Conservation (phyloP, 2,888 invertebrate species). For the Xestia rhomboidea region DNA sequence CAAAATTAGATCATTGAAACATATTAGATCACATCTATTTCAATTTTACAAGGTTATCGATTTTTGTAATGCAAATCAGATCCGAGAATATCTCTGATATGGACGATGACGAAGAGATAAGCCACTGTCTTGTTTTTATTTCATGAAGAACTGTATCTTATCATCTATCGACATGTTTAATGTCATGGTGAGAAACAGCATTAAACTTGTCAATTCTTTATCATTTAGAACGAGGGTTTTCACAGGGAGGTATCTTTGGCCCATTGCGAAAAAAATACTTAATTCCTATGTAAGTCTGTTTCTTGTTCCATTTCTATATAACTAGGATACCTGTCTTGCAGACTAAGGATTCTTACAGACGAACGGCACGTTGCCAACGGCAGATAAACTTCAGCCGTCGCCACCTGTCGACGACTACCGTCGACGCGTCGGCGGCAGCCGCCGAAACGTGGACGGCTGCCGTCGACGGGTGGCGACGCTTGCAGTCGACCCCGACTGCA, state of each 20-base stretch:
- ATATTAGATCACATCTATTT: conserved; percentile 21
- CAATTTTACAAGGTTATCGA: conserved; percentile 29
- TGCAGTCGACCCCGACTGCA: too few species aligned
- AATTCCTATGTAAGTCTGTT: not conserved
- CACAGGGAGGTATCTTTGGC: not conserved
- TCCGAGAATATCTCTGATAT: conserved; percentile 15
- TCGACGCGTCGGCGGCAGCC: too few species aligned
- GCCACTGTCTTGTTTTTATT: conserved; percentile 4
- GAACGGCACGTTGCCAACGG: too few species aligned
- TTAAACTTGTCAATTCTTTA: not conserved
- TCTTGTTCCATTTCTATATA: not conserved
- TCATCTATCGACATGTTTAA: conserved; percentile 16
- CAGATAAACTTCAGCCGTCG: too few species aligned
- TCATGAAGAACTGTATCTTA: not conserved
- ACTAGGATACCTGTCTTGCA: too few species aligned
- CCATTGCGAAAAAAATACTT: not conserved
- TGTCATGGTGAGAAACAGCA: conserved; percentile 3
- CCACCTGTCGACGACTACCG: too few species aligned
- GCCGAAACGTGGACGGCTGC: too few species aligned
- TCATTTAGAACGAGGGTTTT: not conserved
- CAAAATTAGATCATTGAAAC: conserved; percentile 5
- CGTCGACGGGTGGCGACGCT: too few species aligned
- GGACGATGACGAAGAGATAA: conserved; percentile 14
- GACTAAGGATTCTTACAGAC: too few species aligned
- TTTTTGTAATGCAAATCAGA: conserved; percentile 31